A percentile compares a stretch with the other conserved stretches of the same genome.
These are phyloP conservation scores for Strigamia crassipes DNA, from an alignment of 2,888 invertebrate genomes.

Conservation along the genomic window DNA sequence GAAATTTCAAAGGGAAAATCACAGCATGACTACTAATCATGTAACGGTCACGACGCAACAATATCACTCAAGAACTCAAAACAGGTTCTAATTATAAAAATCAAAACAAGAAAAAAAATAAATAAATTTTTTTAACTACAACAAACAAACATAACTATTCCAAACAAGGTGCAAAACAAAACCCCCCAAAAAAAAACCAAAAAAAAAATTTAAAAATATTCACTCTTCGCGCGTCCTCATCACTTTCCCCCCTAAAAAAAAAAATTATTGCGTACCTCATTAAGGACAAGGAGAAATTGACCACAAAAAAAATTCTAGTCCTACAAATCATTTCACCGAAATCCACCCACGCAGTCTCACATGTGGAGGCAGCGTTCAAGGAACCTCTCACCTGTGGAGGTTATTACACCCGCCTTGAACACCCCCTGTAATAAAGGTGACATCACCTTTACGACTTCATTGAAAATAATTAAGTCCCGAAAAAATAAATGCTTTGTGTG, in stretches of 20 bases:
- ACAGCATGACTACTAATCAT: slow-evolving; percentile 29
- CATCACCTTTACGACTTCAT: background rate
- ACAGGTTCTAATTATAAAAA: background rate
- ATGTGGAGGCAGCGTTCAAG: slow-evolving; percentile 38
- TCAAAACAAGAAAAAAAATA: background rate
- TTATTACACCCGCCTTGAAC: background rate
- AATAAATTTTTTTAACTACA: background rate
- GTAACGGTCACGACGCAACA: slow-evolving; percentile 23
- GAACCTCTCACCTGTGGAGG: slow-evolving; percentile 28
- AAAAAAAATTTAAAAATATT: background rate
- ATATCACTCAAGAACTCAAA: slow-evolving; percentile 15
- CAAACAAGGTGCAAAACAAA: too few species aligned
- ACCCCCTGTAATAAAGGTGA: slow-evolving; percentile 6
- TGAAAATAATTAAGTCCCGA: background rate
- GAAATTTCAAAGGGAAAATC: background rate
- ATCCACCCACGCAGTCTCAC: slow-evolving; percentile 35
- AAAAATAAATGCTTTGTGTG: background rate
- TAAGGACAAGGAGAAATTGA: background rate
- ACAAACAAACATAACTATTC: background rate
- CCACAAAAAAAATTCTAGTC: slow-evolving; percentile 13
- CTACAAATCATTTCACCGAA: slow-evolving; percentile 42
- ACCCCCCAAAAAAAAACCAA: background rate
- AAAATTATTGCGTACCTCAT: slow-evolving; percentile 1
- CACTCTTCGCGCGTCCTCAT: background rate
- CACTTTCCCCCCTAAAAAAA: background rate